These are phyloP conservation scores for Leptosomus discolor DNA, from an alignment of 2,113 vertebrate genomes.

Conservation along the genomic window DNA sequence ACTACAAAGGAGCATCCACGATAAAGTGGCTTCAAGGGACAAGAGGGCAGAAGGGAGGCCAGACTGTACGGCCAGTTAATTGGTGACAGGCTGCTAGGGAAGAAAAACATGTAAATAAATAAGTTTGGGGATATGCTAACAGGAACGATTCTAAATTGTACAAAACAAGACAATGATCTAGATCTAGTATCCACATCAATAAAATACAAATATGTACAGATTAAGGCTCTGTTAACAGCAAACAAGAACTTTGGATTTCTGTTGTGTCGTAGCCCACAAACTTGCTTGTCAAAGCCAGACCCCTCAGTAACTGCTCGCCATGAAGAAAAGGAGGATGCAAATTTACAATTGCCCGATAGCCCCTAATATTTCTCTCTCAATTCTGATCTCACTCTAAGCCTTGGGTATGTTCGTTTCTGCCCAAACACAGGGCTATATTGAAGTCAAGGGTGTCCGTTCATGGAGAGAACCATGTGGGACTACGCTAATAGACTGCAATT, in stretches of 20 bases:
- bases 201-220: not conserved
- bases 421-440: not conserved
- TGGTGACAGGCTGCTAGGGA: conserved; percentile 67
- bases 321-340: not conserved
- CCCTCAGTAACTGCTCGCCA: not conserved
- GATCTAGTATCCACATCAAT: not conserved
- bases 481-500: not conserved
- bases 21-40: conserved; percentile 52
- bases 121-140: conserved; percentile 46
- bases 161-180: conserved; percentile 41
- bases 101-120: conserved; percentile 60
- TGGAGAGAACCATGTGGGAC: not conserved
- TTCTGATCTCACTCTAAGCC: not conserved
- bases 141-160: conserved; percentile 39
- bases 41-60: conserved; percentile 67
- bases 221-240: not conserved
- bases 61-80: conserved; percentile 55
- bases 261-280: not conserved
- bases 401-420: not conserved
- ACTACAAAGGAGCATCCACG: conserved; percentile 67
- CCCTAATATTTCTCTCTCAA: not conserved
- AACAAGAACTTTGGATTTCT: not conserved
- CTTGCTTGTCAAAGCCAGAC: not conserved
- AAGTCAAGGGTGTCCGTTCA: not conserved
- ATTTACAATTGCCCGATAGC: not conserved